A percentile compares a stretch with the other conserved stretches of the same genome.
Conservation (phyloP, 2,888 invertebrate species). For the Noctua janthina region DNA sequence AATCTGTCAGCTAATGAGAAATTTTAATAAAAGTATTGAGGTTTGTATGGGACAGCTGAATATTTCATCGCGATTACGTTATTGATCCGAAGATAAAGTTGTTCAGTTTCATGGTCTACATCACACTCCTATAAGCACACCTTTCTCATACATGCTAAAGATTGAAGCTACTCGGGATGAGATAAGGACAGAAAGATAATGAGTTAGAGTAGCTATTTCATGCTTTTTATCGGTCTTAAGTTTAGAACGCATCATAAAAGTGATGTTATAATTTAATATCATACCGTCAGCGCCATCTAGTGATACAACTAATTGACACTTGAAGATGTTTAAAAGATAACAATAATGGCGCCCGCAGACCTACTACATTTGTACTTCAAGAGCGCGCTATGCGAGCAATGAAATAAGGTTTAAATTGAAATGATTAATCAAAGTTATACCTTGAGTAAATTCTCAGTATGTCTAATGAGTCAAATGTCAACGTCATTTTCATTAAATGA, state of each 20-base stretch:
- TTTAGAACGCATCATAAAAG: background rate
- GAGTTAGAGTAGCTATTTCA: background rate
- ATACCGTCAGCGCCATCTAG: constrained; percentile 18
- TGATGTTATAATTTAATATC: background rate
- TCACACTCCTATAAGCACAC: background rate
- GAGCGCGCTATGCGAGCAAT: too few relatives aligned
- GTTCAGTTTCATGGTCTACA: background rate
- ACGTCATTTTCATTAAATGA: too few relatives aligned
- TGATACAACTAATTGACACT: background rate
- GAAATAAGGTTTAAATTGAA: background rate
- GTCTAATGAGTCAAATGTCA: too few relatives aligned
- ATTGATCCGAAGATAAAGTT: background rate
- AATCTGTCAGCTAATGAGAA: background rate
- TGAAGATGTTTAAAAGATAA: background rate
- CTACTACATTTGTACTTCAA: background rate
- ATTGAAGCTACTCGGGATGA: background rate
- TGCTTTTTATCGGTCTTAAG: background rate
- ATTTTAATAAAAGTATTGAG: background rate
- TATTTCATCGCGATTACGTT: background rate
- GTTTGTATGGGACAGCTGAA: background rate
- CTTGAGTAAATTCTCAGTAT: too few relatives aligned
- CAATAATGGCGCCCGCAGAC: too few relatives aligned
- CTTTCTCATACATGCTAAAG: background rate
- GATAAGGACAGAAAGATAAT: background rate
- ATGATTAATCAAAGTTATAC: background rate